Evolutionary conservation across 2,888 invertebrate genomes (phyloP), one percentile per base, ranked within the genome.

Genomic region (Lamellibrachia satsuma): DNA sequence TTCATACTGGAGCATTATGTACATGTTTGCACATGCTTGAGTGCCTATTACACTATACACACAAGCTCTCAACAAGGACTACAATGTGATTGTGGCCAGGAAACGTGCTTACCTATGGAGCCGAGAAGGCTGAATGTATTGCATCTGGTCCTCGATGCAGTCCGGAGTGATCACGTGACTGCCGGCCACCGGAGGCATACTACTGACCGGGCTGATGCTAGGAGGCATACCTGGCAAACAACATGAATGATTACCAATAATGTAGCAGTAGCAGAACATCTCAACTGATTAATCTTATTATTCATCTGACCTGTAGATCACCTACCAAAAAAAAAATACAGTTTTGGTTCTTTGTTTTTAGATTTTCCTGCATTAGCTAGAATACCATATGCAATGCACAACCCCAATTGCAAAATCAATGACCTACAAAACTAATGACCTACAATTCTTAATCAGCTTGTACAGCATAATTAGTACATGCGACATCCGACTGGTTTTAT

Each of bases 111-210:
- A 75, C 75, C 75, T 75, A n/a, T 75, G 75, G 75, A 22, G 75
- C 22, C 75, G 75, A 75, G 75, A 75, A 15, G 75, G 75, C 75
- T 75, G 75, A n/a, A 75, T 75, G 75, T 75, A 75, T 15, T 15
- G 75, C 75, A 75, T 75, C 75, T 75, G 75, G 75, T 75, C 75
- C 75, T 75, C 75, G 2, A 75, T 75, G 75, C 75, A 75, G 75
- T 75, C 75, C n/a, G 75, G 75, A 3, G 75, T 75, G 75, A 75
- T 6, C 15, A 75, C 22, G 75, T 75, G 75, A 75, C 22, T 75
- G 75, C 75, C 75, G n/a, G 75, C 22, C 75, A 75, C 75, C 7
- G 75, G n/a, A 22, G 75, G 75, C 15, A 75, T 75, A 22, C n/a
- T 75, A n/a, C 75, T 75, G 22, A 75, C 75, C 6, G 75, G 75